These are phyloP conservation scores for Heteronetta atricapilla DNA, from an alignment of 2,113 vertebrate species.

Conservation along the genomic window DNA sequence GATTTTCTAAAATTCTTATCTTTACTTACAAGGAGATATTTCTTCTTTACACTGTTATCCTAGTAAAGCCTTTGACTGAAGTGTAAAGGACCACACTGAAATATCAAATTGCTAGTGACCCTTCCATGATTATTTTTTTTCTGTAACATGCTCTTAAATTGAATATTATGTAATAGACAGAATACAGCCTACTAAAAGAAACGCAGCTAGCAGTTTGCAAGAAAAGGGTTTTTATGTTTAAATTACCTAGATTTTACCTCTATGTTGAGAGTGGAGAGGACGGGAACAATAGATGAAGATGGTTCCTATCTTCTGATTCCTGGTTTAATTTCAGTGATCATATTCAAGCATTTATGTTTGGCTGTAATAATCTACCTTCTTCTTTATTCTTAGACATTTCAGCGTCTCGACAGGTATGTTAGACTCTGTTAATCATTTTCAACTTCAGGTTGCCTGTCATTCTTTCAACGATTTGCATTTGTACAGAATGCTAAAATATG, in stretches of 20 bases:
- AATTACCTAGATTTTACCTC: neutral
- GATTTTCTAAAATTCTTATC: neutral
- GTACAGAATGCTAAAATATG: neutral
- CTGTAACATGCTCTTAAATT: neutral
- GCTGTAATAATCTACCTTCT: neutral
- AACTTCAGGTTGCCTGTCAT: neutral
- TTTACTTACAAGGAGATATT: neutral
- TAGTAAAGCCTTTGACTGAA: neutral
- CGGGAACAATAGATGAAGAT: neutral
- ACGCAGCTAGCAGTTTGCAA: neutral
- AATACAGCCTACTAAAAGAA: neutral
- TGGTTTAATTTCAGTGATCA: neutral
- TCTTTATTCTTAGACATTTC: neutral
- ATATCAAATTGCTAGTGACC: neutral
- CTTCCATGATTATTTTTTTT: neutral
- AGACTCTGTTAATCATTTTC: neutral
- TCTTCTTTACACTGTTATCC: neutral
- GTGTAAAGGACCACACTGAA: neutral
- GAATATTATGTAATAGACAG: neutral
- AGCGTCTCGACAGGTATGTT: neutral
- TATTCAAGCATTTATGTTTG: neutral
- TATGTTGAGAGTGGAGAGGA: neutral
- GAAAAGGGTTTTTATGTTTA: neutral
- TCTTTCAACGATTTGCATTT: neutral
- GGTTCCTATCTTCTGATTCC: neutral